phyloP scores from a whole-genome alignment of 2,797 vertebrate genomes.

The Passerculus sandwichensis region DNA sequence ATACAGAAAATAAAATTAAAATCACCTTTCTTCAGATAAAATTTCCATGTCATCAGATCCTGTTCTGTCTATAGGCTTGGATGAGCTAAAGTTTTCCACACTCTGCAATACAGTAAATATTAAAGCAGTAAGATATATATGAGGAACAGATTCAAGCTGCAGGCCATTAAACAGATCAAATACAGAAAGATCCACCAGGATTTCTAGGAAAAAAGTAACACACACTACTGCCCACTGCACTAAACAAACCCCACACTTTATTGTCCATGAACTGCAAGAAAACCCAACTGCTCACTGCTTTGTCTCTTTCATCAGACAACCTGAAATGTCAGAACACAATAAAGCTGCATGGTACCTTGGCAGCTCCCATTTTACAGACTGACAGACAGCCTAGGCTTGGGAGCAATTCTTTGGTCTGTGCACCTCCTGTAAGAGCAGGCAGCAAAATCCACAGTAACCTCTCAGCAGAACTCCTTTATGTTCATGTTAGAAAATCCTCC shows the following conservation, averaged over 20 bases:
- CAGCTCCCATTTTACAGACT: neutral
- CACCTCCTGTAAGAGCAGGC: neutral
- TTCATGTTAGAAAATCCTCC: neutral
- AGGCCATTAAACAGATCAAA: neutral
- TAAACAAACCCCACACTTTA: neutral
- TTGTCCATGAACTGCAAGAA: neutral
- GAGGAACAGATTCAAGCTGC: neutral
- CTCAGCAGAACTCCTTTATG: neutral
- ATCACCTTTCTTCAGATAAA: conserved; percentile 81
- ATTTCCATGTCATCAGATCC: conserved; percentile 76
- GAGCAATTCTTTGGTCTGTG: neutral
- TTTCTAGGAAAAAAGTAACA: neutral
- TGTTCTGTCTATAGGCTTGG: conserved; percentile 66
- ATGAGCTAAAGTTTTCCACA: conserved; percentile 75
- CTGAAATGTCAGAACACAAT: neutral
- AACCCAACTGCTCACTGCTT: neutral
- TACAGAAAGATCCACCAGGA: neutral
- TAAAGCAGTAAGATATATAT: conserved; percentile 20
- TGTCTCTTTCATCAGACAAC: rapidly evolving
- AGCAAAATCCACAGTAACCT: neutral
- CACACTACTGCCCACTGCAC: neutral
- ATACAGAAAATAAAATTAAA: neutral
- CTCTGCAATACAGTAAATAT: conserved; percentile 74
- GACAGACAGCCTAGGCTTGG: neutral
- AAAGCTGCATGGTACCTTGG: rapidly evolving